Percentiles rank a stretch among this genome's conserved stretches.
phyloP scores from a whole-genome alignment of 2,113 vertebrate genomes.

The Anhinga anhinga region DNA sequence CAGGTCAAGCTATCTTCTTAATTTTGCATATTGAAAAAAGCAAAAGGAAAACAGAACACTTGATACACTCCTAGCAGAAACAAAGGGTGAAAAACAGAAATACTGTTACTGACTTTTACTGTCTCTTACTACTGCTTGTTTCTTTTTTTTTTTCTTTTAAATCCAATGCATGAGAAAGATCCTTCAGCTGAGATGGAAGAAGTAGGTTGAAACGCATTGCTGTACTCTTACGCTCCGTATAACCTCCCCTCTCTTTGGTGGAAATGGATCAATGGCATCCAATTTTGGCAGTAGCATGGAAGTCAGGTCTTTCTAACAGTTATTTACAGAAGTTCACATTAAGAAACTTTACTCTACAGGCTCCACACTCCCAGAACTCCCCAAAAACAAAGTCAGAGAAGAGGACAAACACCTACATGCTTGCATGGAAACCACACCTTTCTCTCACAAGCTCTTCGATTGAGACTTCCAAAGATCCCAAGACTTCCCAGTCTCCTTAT shows the following conservation, averaged over 20 bases:
- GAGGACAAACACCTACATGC: neutral
- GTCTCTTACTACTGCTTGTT: neutral
- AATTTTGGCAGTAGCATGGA: neutral
- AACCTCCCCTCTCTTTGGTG: neutral
- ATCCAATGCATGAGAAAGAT: neutral
- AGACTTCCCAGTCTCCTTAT: neutral
- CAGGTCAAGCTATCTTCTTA: neutral
- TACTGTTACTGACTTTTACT: neutral
- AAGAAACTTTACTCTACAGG: neutral
- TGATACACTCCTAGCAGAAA: neutral
- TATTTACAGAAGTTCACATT: neutral
- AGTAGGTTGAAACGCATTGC: neutral
- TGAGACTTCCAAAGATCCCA: neutral
- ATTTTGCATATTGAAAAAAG: neutral
- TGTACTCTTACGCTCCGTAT: neutral
- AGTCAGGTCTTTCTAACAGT: neutral
- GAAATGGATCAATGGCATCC: neutral
- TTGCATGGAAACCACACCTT: neutral
- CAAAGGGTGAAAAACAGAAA: neutral
- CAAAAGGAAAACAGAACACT: neutral
- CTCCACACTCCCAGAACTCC: neutral
- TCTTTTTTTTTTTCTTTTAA: neutral
- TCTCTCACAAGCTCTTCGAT: neutral
- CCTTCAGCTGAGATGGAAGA: neutral
- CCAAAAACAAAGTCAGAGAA: neutral